phyloP scores from a whole-genome alignment of 2,888 invertebrate species.

The Stratiomys singularior region DNA sequence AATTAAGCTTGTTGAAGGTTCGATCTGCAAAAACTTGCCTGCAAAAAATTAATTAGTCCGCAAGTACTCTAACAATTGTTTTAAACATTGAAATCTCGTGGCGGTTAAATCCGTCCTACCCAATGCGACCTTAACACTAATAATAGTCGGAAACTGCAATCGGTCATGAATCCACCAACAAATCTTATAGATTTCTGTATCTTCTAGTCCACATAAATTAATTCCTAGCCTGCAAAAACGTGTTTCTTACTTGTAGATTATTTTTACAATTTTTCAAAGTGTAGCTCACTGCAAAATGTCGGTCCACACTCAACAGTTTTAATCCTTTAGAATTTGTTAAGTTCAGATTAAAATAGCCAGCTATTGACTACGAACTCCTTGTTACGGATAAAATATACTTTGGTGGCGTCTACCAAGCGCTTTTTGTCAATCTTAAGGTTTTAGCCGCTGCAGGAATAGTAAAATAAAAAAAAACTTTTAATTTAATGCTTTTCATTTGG shows the following conservation, averaged over 20 bases:
- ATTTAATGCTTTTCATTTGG: too few relatives aligned
- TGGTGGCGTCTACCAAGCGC: constrained; percentile 1
- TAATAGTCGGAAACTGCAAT: too few relatives aligned
- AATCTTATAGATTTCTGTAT: neutral
- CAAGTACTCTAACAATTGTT: too few relatives aligned
- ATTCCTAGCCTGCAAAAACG: neutral
- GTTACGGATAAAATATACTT: neutral
- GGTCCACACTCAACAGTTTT: neutral
- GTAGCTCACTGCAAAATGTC: neutral
- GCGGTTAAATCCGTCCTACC: too few relatives aligned
- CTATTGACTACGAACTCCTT: neutral
- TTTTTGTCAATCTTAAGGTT: neutral
- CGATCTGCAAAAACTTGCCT: too few relatives aligned
- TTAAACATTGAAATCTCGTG: too few relatives aligned
- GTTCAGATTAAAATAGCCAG: neutral
- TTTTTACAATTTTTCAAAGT: neutral
- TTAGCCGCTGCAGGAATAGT: too few relatives aligned
- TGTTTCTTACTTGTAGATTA: neutral
- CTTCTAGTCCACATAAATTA: neutral
- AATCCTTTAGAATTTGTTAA: neutral
- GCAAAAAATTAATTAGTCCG: too few relatives aligned
- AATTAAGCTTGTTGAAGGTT: too few relatives aligned
- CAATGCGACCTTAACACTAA: too few relatives aligned
- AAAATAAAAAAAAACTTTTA: too few relatives aligned
- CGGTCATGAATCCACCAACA: neutral